Evolutionary conservation across 2,888 invertebrate species (phyloP).

Genomic region (Cybosia mesomella): DNA sequence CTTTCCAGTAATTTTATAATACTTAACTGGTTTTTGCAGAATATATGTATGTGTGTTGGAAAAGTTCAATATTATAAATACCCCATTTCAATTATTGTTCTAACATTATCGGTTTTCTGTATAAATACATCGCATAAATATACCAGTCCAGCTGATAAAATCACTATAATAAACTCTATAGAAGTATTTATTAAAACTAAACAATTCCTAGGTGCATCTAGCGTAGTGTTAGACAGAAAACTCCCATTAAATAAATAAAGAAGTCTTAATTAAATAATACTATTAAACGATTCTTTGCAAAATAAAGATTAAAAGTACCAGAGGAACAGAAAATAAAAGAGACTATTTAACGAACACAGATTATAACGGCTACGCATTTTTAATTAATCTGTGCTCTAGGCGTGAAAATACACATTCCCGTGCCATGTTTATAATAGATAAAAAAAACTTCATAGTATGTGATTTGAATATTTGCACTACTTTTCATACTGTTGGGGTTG

Average conservation of each 20-base stretch:
- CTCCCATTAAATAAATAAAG: conserved; percentile 29
- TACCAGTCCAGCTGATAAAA: background rate
- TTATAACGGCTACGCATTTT: conserved; percentile 54
- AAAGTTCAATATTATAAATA: no score
- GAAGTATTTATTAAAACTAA: background rate
- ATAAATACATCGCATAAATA: no score
- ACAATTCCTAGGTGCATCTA: conserved; percentile 1
- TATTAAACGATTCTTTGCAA: conserved; percentile 43
- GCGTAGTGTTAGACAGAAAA: conserved; percentile 34
- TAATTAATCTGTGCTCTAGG: conserved; percentile 49
- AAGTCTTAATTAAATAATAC: conserved; percentile 46
- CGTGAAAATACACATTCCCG: conserved; percentile 37
- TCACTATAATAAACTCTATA: background rate
- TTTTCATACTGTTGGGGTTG: no score
- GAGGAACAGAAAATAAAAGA: conserved; percentile 53
- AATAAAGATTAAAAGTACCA: conserved; percentile 44
- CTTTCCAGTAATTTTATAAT: no score
- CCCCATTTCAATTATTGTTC: no score
- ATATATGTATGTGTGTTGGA: no score
- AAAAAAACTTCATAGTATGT: background rate
- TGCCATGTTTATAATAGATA: conserved; percentile 25
- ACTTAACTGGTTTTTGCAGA: no score
- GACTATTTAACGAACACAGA: conserved; percentile 46
- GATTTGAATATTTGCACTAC: no score
- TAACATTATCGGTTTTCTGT: no score